A percentile compares a stretch with the other conserved stretches of the same genome.
These are phyloP conservation scores for Pteropus rufus DNA, from an alignment of 2,797 vertebrate genomes.

Conservation along the genomic window DNA sequence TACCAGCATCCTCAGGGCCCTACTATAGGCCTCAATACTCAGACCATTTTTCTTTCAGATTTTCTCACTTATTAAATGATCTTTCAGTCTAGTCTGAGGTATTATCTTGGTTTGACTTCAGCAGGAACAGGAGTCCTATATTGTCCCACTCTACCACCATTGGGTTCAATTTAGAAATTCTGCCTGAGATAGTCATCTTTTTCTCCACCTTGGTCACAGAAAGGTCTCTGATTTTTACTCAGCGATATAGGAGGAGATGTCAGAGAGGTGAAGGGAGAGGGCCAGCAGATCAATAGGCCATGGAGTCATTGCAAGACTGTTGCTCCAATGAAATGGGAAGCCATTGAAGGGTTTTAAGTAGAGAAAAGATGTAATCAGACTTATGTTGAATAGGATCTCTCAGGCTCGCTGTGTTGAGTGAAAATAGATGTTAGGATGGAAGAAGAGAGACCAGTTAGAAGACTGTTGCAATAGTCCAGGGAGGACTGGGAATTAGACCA, in stretches of 20 bases:
- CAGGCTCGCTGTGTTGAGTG: neutral
- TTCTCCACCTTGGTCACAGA: neutral
- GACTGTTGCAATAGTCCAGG: neutral
- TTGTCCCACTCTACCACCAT: neutral
- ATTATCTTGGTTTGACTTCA: constrained; percentile 9
- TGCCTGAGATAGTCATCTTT: neutral
- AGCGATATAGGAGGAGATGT: neutral
- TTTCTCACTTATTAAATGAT: neutral
- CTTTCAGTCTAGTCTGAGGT: neutral
- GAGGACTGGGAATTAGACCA: neutral
- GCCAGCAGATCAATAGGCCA: neutral
- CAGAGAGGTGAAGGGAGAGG: neutral
- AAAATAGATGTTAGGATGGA: neutral
- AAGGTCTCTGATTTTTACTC: neutral
- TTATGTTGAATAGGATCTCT: neutral
- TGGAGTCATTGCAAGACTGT: neutral
- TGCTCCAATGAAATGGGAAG: neutral
- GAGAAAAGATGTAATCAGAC: neutral
- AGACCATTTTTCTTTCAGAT: constrained; percentile 2
- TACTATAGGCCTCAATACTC: neutral
- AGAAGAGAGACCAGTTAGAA: neutral
- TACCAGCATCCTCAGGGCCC: neutral
- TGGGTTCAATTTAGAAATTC: neutral
- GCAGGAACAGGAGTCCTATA: neutral
- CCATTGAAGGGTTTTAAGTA: neutral